Evolutionary conservation across 2,113 vertebrate species (phyloP).

Genomic region (Malurus alboscapulatus): DNA sequence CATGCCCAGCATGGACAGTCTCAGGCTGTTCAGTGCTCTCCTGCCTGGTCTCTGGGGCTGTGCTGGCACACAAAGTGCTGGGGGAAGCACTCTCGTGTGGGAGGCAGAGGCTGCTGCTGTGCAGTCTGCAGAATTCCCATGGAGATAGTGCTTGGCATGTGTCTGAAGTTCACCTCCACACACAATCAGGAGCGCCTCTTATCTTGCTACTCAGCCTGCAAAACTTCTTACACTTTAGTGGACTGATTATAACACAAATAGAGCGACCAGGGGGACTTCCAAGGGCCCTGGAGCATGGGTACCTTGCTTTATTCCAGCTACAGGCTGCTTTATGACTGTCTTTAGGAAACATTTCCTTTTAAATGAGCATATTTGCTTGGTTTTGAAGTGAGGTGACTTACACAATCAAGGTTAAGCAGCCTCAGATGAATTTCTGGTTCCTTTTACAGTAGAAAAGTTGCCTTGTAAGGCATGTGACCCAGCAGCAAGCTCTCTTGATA

Average conservation of each 20-base stretch:
- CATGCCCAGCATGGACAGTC: not conserved
- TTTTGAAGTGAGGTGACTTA: constrained; percentile 5
- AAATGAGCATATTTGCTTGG: not conserved
- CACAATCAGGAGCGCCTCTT: not conserved
- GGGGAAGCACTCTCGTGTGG: not conserved
- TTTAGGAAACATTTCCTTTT: not conserved
- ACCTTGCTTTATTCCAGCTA: not conserved
- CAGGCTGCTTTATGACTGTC: not conserved
- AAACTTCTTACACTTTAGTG: not conserved
- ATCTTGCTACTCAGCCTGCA: not conserved
- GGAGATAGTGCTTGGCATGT: not conserved
- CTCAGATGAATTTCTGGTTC: not conserved
- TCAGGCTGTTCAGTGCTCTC: not conserved
- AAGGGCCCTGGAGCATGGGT: not conserved
- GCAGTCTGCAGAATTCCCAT: constrained; percentile 25
- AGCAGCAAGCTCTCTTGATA: not conserved
- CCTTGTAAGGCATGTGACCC: not conserved
- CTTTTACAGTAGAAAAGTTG: not conserved
- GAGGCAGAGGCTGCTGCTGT: constrained; percentile 12
- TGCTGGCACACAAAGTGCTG: rapidly evolving
- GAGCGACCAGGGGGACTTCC: not conserved
- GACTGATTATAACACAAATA: not conserved
- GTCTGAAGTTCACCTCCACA: constrained; percentile 10
- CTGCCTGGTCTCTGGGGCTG: not conserved
- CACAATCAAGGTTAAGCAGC: not conserved